phyloP scores from a whole-genome alignment of 2,113 vertebrate species.

The Alces alces region DNA sequence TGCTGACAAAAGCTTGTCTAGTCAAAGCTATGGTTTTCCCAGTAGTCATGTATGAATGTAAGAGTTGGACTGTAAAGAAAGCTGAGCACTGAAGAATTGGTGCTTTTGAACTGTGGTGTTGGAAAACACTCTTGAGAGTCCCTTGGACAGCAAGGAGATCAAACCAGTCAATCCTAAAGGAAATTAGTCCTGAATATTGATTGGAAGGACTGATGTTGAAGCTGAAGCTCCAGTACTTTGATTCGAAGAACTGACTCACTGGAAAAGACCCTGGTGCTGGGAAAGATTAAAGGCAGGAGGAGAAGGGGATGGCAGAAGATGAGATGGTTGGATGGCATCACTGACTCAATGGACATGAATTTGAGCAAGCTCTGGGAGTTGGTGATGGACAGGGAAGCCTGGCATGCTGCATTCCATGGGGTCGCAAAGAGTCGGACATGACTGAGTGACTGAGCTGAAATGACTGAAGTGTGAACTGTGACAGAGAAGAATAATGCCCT shows the following conservation, averaged over 20 bases:
- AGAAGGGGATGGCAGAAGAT: neutral
- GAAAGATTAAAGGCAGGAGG: neutral
- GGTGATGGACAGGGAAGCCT: neutral
- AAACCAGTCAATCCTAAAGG: neutral
- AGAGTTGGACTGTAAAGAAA: neutral
- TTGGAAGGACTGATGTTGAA: neutral
- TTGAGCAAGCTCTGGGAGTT: neutral
- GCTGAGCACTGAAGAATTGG: neutral
- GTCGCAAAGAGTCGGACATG: accelerated
- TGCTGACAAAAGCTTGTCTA: accelerated
- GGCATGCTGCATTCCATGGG: neutral
- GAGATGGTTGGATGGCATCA: neutral
- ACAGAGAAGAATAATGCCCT: neutral
- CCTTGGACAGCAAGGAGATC: neutral
- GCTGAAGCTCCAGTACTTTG: neutral
- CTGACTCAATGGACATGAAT: neutral
- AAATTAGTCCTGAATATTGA: neutral
- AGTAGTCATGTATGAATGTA: neutral
- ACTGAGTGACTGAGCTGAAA: neutral
- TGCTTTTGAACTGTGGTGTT: neutral
- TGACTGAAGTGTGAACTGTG: neutral
- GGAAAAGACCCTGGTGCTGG: neutral
- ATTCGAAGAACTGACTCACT: neutral
- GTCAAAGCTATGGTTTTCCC: neutral
- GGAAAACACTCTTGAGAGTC: neutral